These are phyloP conservation scores for Apodemus speciosus DNA, from an alignment of 2,113 vertebrate genomes.

Conservation along the genomic window DNA sequence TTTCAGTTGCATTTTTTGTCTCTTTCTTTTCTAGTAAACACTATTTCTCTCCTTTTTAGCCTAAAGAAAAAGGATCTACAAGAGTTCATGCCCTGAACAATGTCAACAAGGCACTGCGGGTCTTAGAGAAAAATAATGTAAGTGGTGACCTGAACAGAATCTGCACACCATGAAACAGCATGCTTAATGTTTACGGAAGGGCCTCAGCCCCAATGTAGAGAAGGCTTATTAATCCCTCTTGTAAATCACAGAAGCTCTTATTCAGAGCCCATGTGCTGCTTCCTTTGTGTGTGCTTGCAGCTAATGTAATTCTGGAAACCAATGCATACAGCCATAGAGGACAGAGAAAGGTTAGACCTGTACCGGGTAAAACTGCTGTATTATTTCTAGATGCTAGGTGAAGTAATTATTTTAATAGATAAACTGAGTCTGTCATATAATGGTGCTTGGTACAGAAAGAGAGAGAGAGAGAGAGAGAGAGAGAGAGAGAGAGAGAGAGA, in stretches of 20 bases:
- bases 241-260: slow-evolving; percentile 37
- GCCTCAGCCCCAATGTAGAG: not conserved
- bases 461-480: too few relatives aligned
- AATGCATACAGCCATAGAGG: not conserved
- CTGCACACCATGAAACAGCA: not conserved
- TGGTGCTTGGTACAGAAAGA: not conserved
- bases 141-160: slow-evolving; percentile 81
- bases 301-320: slow-evolving; percentile 26
- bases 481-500: too few relatives aligned
- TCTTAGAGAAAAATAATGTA: slow-evolving; percentile 98
- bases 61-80: slow-evolving; percentile 96
- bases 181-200: slow-evolving; percentile 1
- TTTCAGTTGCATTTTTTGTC: not conserved
- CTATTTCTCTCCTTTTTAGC: slow-evolving; percentile 85
- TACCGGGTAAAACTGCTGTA: not conserved
- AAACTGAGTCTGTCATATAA: not conserved
- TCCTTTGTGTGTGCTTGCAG: not conserved
- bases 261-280: not conserved
- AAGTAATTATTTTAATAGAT: not conserved
- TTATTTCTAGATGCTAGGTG: not conserved
- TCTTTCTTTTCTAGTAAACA: slow-evolving; percentile 65
- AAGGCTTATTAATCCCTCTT: not conserved
- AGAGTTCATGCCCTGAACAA: slow-evolving; percentile 98
- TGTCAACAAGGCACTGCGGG: slow-evolving; percentile 96
- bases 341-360: not conserved